Conservation (phyloP, 2,113 vertebrate genomes). For the Corapipo altera region DNA sequence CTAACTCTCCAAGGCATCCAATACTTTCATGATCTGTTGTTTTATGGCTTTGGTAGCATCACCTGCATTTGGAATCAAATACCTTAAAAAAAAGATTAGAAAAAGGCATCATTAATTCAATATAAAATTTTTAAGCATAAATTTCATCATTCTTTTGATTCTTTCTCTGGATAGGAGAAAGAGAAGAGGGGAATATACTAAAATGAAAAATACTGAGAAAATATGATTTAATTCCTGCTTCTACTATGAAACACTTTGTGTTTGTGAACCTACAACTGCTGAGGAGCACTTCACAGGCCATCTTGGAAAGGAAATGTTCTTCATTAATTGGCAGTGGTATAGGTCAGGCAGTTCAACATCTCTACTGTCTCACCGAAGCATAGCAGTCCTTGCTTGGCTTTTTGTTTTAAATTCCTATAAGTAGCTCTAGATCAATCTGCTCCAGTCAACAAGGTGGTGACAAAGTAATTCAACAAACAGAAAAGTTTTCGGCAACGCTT, state of each 20-base stretch:
- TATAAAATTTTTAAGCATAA: not conserved
- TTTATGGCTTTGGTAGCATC: slow-evolving; percentile 99
- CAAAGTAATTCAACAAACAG: not conserved
- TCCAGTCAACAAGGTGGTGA: not conserved
- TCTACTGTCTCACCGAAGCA: not conserved
- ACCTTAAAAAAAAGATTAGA: slow-evolving; percentile 72
- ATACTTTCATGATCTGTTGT: slow-evolving; percentile 99
- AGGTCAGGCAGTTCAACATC: not conserved
- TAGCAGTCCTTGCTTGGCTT: not conserved
- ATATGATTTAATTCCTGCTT: not conserved
- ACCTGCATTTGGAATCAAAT: slow-evolving; percentile 96
- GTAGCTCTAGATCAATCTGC: not conserved
- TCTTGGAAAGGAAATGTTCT: not conserved
- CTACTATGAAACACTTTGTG: not conserved
- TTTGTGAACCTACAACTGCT: not conserved
- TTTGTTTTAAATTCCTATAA: not conserved
- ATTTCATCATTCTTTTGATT: not conserved
- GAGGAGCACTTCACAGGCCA: not conserved
- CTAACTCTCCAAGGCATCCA: slow-evolving; percentile 96
- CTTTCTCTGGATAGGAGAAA: not conserved
- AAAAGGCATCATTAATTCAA: not conserved
- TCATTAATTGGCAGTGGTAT: not conserved
- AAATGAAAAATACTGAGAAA: not conserved
- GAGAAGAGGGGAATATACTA: not conserved
- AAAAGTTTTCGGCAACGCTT: not conserved